Evolutionary conservation across 2,888 invertebrate species (phyloP).

Genomic region (Adineta ricciae): DNA sequence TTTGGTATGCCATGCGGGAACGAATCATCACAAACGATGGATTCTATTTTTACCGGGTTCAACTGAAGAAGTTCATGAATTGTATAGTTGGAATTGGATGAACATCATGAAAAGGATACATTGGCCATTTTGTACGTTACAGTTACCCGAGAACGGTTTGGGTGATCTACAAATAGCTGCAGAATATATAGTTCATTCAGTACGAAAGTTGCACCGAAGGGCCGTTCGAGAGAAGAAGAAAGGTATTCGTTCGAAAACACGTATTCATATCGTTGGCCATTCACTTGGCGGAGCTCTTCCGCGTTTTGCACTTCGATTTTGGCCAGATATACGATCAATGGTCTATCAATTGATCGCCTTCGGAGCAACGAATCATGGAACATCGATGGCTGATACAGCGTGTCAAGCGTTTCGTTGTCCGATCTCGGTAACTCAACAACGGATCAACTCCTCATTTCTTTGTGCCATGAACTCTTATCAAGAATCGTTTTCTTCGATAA

Average conservation of each 20-base stretch:
- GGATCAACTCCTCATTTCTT: neutral
- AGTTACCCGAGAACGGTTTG: neutral
- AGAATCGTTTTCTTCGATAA: neutral
- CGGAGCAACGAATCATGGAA: neutral
- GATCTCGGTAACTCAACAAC: neutral
- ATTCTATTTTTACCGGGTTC: neutral
- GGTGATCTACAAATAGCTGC: neutral
- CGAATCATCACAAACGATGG: neutral
- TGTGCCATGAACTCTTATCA: neutral
- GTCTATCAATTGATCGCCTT: neutral
- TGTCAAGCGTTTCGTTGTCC: neutral
- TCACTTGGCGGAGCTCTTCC: neutral
- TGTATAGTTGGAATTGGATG: constrained; percentile 1
- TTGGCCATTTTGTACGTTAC: neutral
- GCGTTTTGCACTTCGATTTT: neutral
- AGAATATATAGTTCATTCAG: neutral
- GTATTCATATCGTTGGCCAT: neutral
- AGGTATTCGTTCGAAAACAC: neutral
- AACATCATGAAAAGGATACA: neutral
- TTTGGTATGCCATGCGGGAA: neutral
- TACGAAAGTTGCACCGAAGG: neutral
- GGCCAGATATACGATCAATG: neutral
- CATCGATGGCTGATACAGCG: neutral
- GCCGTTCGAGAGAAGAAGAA: neutral
- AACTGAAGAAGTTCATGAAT: neutral